phyloP scores from a whole-genome alignment of 2,888 invertebrate genomes.

The Arge pagana region DNA sequence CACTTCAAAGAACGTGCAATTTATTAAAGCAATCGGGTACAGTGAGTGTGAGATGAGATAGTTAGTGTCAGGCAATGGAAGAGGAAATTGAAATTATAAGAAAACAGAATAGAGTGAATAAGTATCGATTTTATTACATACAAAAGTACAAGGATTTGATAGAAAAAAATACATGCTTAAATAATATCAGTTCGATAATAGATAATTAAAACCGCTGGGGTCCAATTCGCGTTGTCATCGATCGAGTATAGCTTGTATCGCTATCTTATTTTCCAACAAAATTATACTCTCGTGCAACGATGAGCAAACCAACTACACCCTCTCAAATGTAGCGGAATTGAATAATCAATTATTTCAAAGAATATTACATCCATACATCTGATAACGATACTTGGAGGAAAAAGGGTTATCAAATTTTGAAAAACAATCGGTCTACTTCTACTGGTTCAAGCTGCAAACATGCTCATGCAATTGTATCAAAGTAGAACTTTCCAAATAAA shows the following conservation, averaged over 20 bases:
- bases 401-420: too few relatives aligned
- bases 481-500: too few relatives aligned
- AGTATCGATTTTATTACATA: conserved; percentile 46
- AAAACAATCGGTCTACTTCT: too few relatives aligned
- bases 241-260: not conserved
- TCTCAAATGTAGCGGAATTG: too few relatives aligned
- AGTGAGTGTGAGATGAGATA: conserved; percentile 49
- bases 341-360: too few relatives aligned
- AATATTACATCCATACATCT: too few relatives aligned
- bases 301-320: too few relatives aligned
- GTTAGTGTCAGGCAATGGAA: conserved; percentile 52
- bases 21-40: conserved; percentile 29
- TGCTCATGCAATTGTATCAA: too few relatives aligned
- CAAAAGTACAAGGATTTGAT: conserved; percentile 29
- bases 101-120: conserved; percentile 35
- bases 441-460: too few relatives aligned
- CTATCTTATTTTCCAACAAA: not conserved
- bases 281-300: not conserved
- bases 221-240: not conserved
- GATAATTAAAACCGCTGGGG: not conserved
- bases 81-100: conserved; percentile 36
- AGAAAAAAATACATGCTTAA: conserved; percentile 19
- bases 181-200: conserved; percentile 6
- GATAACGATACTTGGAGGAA: too few relatives aligned
- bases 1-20: conserved; percentile 22